Base-by-base conservation (phyloP, 2,888 invertebrate genomes). In the Lepeophtheirus nordmannii region DNA sequence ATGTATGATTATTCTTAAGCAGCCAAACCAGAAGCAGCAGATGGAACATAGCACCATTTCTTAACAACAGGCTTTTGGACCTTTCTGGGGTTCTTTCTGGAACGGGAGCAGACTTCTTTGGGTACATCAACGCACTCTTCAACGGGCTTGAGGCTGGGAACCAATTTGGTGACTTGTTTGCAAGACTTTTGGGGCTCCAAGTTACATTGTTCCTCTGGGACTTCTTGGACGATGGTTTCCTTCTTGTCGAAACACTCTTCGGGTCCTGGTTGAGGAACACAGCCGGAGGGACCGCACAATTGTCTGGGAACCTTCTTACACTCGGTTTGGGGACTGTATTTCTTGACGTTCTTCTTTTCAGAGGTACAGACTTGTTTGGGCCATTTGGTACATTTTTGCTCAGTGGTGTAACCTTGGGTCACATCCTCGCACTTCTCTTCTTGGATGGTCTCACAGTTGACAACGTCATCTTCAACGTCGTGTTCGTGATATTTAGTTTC, bases 331-430 rank as follows among this genome's bases (percentile, higher is more conserved):
- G 64, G 64, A 11, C 23, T 64, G 57, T 64, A 64, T 56, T 64
- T 64, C 14, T 39, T 64, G n/a, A 64, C 64, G 14, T 14, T 41
- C 64, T 64, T 64, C 53, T 64, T 64, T 22, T 46, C 30, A n/a
- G 11, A 11, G 10, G 39, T 41, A 56, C 64, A 64, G 22, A 39
- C 30, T 64, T 64, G 53, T 20, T 41, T 64, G 20, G 64, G 64
- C 64, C 64, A 64, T n/a, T 64, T 64, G 57, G 53, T 23, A n/a
- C 64, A 64, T 30, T 64, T 23, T 22, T 64, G 56, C 17, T 23
- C 30, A 10, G 64, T 64, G n/a, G 64, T 64, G 30, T 64, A 64
- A 23, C 64, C 64, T 17, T 30, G 22, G 57, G 56, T 56, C 10
- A 64, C 64, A 14, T 64, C 64, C 20, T 56, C 23, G 41, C 64